phyloP scores from a whole-genome alignment of 2,888 invertebrate genomes.

The Geophilus truncorum region DNA sequence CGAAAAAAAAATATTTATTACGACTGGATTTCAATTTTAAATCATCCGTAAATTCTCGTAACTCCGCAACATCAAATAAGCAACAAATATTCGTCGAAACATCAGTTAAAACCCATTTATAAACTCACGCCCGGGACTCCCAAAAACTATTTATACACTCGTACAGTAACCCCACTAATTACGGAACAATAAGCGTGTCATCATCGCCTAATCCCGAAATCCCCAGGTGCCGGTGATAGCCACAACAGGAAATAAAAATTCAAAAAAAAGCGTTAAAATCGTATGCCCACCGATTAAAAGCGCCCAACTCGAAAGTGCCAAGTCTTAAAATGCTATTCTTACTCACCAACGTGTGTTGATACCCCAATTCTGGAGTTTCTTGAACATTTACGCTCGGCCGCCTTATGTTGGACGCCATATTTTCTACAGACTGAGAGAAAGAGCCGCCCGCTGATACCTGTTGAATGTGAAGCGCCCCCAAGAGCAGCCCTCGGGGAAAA shows the following conservation, averaged over 20 bases:
- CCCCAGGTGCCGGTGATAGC: not conserved
- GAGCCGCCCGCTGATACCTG: slow-evolving; percentile 27
- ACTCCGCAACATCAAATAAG: not conserved
- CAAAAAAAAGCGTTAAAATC: not conserved
- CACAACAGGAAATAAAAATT: not conserved
- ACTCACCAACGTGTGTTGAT: slow-evolving; percentile 62
- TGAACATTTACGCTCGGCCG: slow-evolving; percentile 30
- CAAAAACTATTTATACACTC: not conserved
- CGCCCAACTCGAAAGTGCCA: not conserved
- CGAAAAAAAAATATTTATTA: not conserved
- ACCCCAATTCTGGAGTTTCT: slow-evolving; percentile 56
- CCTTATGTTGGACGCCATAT: slow-evolving; percentile 30
- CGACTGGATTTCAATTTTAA: not conserved
- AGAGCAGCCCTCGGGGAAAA: slow-evolving; percentile 2
- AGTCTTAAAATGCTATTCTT: not conserved
- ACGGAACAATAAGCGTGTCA: not conserved
- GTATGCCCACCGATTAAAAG: not conserved
- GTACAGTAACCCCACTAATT: not conserved
- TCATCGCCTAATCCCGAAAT: not conserved
- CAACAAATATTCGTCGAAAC: not conserved
- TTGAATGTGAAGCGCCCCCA: slow-evolving; percentile 19
- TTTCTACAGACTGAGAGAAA: not conserved
- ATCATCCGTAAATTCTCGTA: not conserved
- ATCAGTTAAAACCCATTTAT: not conserved
- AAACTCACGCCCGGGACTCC: too few relatives aligned